Evolutionary conservation across 2,797 vertebrate genomes (phyloP).

Genomic region (Parotocinclus haroldoi): DNA sequence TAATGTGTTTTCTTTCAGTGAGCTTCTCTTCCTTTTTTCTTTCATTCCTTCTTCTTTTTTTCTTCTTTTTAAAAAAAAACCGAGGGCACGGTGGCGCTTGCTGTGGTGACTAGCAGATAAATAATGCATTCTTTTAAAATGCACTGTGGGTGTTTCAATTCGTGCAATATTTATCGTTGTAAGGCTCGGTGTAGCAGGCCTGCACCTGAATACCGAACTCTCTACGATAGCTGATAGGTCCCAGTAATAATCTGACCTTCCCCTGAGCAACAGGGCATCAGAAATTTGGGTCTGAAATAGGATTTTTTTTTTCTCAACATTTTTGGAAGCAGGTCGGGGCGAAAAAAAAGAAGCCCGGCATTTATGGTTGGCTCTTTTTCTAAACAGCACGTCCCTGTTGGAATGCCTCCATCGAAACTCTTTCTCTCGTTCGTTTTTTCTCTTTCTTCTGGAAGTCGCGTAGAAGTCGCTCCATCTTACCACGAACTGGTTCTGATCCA

Average conservation of each 20-base stretch:
- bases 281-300: too few relatives aligned
- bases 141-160: background rate
- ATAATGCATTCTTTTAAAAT: background rate
- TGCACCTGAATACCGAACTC: too few relatives aligned
- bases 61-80: too few relatives aligned
- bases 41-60: background rate
- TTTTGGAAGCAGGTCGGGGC: too few relatives aligned
- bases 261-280: too few relatives aligned
- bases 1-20: conserved; percentile 34
- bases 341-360: too few relatives aligned
- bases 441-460: background rate
- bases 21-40: background rate
- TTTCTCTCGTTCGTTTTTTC: background rate
- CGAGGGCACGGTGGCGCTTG: background rate
- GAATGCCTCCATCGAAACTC: background rate
- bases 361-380: background rate
- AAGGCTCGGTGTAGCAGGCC: too few relatives aligned
- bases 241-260: too few relatives aligned
- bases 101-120: background rate
- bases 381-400: background rate
- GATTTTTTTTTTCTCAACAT: too few relatives aligned
- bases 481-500: conserved; percentile 11
- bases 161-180: background rate
- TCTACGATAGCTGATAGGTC: too few relatives aligned
- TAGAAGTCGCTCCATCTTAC: conserved; percentile 18